These are phyloP conservation scores for Pemphigus obesinymphae DNA, from an alignment of 1,140 invertebrate species.

Conservation along the genomic window DNA sequence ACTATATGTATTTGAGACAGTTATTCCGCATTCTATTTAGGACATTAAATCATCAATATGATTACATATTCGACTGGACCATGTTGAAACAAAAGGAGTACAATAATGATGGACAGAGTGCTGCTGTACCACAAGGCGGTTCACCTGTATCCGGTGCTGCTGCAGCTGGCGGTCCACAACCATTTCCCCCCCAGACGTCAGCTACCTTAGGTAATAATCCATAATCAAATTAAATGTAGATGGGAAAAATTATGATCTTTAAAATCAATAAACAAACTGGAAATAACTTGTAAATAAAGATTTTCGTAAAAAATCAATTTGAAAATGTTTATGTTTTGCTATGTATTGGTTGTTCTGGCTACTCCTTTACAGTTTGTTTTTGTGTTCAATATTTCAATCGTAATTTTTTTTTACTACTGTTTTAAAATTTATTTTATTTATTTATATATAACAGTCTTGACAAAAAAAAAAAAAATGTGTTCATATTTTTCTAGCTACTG, in stretches of 20 bases:
- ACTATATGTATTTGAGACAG: slow-evolving; percentile 97
- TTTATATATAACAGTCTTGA: neutral
- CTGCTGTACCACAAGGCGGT: slow-evolving; percentile 27
- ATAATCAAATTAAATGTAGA: neutral
- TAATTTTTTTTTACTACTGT: slow-evolving; percentile 6
- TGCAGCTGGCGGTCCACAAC: slow-evolving; percentile 29
- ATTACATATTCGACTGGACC: slow-evolving; percentile 99
- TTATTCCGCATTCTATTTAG: slow-evolving; percentile 97
- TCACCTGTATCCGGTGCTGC: slow-evolving; percentile 29
- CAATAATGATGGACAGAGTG: slow-evolving; percentile 35
- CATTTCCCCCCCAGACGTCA: slow-evolving; percentile 31
- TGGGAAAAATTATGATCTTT: slow-evolving; percentile 29
- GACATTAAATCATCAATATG: slow-evolving; percentile 97
- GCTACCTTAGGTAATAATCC: slow-evolving; percentile 31
- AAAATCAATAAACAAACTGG: neutral
- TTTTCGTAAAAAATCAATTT: neutral
- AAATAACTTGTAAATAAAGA: neutral
- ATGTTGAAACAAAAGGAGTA: slow-evolving; percentile 86
- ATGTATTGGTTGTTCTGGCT: neutral
- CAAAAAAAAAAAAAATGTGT: slow-evolving; percentile 1
- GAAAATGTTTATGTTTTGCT: neutral
- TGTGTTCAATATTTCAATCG: slow-evolving; percentile 2
- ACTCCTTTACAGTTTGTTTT: neutral
- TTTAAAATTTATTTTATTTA: neutral
- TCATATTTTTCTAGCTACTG: slow-evolving; percentile 40